Base-by-base conservation (phyloP, 1,140 invertebrate genomes). In the Heliconius nattereri region DNA sequence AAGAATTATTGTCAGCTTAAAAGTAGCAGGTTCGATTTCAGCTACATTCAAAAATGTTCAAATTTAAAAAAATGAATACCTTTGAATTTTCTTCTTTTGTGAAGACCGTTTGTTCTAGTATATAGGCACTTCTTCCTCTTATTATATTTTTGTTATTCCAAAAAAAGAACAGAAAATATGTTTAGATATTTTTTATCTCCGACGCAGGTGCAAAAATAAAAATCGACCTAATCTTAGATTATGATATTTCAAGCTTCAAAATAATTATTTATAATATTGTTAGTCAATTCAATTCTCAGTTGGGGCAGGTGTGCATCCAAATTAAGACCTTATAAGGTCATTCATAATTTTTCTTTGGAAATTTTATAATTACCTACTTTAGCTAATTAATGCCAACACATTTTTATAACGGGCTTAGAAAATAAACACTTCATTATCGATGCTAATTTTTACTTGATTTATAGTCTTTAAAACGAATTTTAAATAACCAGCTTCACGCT, bases 401-500 rank as follows among this genome's bases (percentile, higher is more conserved):
- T 76, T 80, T 40, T 40, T 73, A 29, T 73, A 80, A 80, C 75
- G 26, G 37, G 79, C 77, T 80, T 76, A 19, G 32, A 73, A 49
- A 73, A 79, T 79, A 76, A 76, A 80, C 79, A 80, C 66, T 52
- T 77, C 70, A 72, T 80, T 80, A 80, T 72, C 29, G 19, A 49
- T 80, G 60, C 66, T 79, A 72, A 78, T 78, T 37, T 75, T 75
- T 35, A 75, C 19, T 49, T 45, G 37, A 52, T 79, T 74, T 79
- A 52, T 71, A 29, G 26, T 66, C n/a, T 57, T 74, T 71, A 75
- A 35, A 35, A 32, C 19, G 23, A 32, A 32, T 54, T 20, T 8
- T 20, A 57, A 20, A 75, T 60, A 35, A 8, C 5, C 32, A 35
- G 32, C 32, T 35, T 35, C 32, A 35, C 32, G 32, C 32, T 35